A percentile compares a stretch with the other conserved stretches of the same genome.
phyloP scores from a whole-genome alignment of 2,888 invertebrate genomes.

The Spilarctia lutea region DNA sequence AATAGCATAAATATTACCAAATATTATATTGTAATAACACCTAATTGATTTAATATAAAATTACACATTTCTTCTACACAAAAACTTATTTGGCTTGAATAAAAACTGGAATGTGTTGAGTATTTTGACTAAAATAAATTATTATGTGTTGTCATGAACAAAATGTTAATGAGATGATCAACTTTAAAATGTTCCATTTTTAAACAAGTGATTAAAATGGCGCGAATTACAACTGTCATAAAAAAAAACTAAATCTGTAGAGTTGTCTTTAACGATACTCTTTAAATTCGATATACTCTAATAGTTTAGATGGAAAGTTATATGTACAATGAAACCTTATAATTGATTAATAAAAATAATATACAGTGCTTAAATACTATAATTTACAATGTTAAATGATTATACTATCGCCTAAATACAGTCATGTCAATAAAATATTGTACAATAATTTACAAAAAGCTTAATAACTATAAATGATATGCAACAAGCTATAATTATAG shows the following conservation, averaged over 20 bases:
- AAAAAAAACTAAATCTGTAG: conserved; percentile 25
- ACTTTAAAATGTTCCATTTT: conserved; percentile 7
- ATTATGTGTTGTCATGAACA: conserved; percentile 55
- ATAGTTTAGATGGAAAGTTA: conserved; percentile 57
- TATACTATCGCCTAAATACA: conserved; percentile 75
- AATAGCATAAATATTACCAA: conserved; percentile 78
- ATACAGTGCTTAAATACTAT: conserved; percentile 69
- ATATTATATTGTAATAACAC: conserved; percentile 64
- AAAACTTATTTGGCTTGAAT: conserved; percentile 65
- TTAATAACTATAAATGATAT: conserved; percentile 80
- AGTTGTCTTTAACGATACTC: conserved; percentile 36
- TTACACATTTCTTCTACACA: conserved; percentile 48
- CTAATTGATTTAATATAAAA: conserved; percentile 68
- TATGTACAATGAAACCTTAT: conserved; percentile 83
- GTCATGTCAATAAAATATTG: conserved; percentile 75
- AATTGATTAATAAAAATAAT: conserved; percentile 72
- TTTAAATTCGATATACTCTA: conserved; percentile 49
- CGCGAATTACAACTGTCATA: conserved; percentile 44
- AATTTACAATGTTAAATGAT: conserved; percentile 66
- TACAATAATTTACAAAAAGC: conserved; percentile 86
- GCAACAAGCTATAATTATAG: conserved; percentile 77
- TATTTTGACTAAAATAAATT: conserved; percentile 56
- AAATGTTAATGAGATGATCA: conserved; percentile 36
- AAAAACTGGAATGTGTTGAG: conserved; percentile 61
- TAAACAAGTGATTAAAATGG: conserved; percentile 32